phyloP scores from a whole-genome alignment of 2,113 vertebrate species.

The Lepidothrix coronata region DNA sequence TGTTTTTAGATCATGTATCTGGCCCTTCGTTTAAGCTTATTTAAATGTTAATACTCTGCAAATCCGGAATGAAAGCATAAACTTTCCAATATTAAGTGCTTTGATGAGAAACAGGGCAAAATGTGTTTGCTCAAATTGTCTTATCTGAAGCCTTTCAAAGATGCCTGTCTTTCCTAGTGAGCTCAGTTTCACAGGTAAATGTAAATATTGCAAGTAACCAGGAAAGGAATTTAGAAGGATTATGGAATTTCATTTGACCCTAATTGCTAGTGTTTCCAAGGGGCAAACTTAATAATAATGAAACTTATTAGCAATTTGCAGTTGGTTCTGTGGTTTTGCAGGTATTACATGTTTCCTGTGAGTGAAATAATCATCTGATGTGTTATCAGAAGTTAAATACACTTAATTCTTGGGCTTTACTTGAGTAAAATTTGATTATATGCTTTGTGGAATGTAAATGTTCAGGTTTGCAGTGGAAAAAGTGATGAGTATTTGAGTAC shows the following conservation, averaged over 20 bases:
- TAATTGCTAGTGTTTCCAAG: not conserved
- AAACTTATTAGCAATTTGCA: not conserved
- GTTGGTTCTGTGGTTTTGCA: not conserved
- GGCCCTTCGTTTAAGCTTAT: not conserved
- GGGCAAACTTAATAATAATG: slow-evolving; percentile 17
- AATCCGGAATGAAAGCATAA: slow-evolving; percentile 22
- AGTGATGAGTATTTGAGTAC: not conserved
- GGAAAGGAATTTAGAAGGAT: slow-evolving; percentile 44
- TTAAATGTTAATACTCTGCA: slow-evolving; percentile 57
- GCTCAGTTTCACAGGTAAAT: slow-evolving; percentile 52
- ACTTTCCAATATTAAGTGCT: slow-evolving; percentile 24
- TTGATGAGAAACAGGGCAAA: slow-evolving; percentile 30
- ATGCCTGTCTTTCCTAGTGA: slow-evolving; percentile 9
- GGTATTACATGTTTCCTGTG: not conserved
- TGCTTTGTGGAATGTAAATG: not conserved
- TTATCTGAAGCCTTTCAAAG: slow-evolving; percentile 32
- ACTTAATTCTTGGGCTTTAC: not conserved
- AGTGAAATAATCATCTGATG: not conserved
- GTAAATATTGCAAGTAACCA: slow-evolving; percentile 38
- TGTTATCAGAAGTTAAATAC: slow-evolving; percentile 1
- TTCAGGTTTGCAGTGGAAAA: not conserved
- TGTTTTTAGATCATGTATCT: slow-evolving; percentile 27
- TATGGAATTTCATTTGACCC: slow-evolving; percentile 62
- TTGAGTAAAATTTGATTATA: not conserved
- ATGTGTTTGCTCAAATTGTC: not conserved